phyloP scores from a whole-genome alignment of 2,113 vertebrate species.

The Aegotheles bennettii region DNA sequence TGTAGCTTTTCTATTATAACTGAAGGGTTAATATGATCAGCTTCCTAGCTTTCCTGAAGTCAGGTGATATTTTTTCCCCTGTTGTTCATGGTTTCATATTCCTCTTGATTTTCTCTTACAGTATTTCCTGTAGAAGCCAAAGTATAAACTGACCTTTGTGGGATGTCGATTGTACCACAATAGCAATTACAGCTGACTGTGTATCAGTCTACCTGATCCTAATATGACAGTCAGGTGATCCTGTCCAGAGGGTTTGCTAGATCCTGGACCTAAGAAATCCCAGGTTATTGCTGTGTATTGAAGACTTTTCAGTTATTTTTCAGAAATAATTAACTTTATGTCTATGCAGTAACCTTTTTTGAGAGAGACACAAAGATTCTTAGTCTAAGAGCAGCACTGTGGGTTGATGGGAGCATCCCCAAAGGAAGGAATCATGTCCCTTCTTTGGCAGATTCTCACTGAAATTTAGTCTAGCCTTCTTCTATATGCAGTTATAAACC shows the following conservation, averaged over 20 bases:
- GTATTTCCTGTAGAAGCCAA: not conserved
- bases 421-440: not conserved
- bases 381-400: not conserved
- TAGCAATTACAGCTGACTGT: not conserved
- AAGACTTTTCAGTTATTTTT: not conserved
- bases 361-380: not conserved
- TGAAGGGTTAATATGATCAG: not conserved
- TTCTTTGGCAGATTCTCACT: not conserved
- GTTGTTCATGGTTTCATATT: not conserved
- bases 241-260: not conserved
- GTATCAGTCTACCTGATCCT: not conserved
- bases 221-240: not conserved
- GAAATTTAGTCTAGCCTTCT: not conserved
- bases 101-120: not conserved
- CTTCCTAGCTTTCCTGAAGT: not conserved
- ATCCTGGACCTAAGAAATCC: not conserved
- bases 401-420: not conserved
- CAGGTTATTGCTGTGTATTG: not conserved
- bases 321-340: not conserved
- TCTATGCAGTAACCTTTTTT: not conserved
- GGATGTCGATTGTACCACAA: not conserved
- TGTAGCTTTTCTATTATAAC: not conserved
- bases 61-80: not conserved
- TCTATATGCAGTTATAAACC: not conserved
- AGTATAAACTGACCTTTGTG: not conserved